phyloP scores from a whole-genome alignment of 2,888 invertebrate genomes.

The Nemapogon koenigi region DNA sequence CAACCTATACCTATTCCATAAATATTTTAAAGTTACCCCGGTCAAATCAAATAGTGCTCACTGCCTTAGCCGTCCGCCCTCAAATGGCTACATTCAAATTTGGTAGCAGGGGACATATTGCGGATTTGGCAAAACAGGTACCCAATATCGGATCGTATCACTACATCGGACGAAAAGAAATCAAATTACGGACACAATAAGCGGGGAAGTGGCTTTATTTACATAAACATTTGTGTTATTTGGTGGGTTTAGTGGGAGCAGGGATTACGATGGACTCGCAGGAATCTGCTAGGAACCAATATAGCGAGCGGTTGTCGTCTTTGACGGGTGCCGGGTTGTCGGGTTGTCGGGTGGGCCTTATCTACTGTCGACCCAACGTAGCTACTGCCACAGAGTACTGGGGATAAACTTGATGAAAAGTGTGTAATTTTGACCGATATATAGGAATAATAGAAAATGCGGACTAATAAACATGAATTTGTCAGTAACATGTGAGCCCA shows the following conservation, averaged over 20 bases:
- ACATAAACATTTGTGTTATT: conserved; percentile 61
- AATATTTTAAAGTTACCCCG: conserved; percentile 57
- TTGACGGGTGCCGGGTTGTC: no score
- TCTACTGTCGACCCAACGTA: no score
- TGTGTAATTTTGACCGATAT: no score
- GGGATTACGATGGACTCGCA: conserved; percentile 27
- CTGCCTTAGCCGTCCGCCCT: conserved; percentile 8
- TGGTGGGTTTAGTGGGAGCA: conserved; percentile 53
- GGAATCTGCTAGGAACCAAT: conserved; percentile 2
- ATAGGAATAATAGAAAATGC: no score
- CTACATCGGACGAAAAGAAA: conserved; percentile 33
- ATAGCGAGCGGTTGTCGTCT: conserved; percentile 1
- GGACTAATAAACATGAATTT: no score
- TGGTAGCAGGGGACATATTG: conserved; percentile 5
- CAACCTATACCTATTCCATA: conserved; percentile 47
- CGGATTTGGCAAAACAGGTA: conserved; percentile 7
- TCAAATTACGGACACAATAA: conserved; percentile 65
- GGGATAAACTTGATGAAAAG: no score
- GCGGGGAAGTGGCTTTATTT: conserved; percentile 51
- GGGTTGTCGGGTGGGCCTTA: no score
- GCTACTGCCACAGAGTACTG: no score
- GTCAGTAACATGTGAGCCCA: no score
- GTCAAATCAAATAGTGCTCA: conserved; percentile 3
- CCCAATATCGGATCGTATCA: conserved; percentile 8
- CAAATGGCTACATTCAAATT: conserved; percentile 5